These are phyloP conservation scores for Pogonomyrmex barbatus DNA, from an alignment of 1,140 invertebrate genomes.

Conservation along the genomic window DNA sequence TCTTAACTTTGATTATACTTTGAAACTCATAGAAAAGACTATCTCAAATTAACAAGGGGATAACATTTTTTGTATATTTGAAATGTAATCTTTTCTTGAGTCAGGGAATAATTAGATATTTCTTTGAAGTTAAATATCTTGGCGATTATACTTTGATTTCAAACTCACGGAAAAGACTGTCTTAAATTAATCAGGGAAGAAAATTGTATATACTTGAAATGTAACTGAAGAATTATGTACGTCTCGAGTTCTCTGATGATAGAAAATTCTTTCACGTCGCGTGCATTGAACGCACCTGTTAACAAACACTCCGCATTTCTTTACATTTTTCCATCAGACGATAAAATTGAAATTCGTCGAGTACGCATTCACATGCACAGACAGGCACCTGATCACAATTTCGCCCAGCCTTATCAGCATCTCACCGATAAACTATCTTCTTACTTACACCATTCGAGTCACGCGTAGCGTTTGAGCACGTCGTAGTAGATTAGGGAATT, in stretches of 20 bases:
- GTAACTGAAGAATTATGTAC: not conserved
- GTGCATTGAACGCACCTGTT: not conserved
- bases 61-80: not conserved
- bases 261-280: not conserved
- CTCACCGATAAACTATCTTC: constrained; percentile 27
- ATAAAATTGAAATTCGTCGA: not conserved
- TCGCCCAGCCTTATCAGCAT: constrained; percentile 6
- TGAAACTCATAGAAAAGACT: not conserved
- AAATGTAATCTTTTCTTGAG: not conserved
- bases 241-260: not conserved
- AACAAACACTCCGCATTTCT: not conserved
- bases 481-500: constrained; percentile 64
- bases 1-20: too few relatives aligned
- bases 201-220: not conserved
- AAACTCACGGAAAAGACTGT: not conserved
- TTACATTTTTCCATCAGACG: constrained; percentile 5
- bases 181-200: not conserved
- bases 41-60: not conserved
- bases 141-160: not conserved
- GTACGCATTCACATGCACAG: not conserved
- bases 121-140: not conserved
- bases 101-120: not conserved
- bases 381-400: not conserved
- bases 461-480: constrained; percentile 44
- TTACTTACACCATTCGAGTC: constrained; percentile 14